Evolutionary conservation across 2,113 vertebrate genomes (phyloP).

Genomic region (Heterocephalus glaber): DNA sequence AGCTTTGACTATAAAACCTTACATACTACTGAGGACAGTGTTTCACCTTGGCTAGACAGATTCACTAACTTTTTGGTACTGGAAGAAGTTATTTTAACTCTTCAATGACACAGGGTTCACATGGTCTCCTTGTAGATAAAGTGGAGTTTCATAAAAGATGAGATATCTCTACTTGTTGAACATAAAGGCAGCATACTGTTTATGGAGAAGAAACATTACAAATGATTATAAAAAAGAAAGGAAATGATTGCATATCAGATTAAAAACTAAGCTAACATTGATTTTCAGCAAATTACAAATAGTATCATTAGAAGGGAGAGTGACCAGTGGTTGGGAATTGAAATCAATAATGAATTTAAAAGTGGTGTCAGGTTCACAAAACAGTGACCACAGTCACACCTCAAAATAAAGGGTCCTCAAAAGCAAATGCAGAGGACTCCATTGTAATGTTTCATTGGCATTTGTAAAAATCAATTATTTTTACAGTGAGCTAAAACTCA

Average conservation of each 20-base stretch:
- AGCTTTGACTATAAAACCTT: neutral
- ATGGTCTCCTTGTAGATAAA: neutral
- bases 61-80: neutral
- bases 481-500: slow-evolving; percentile 24
- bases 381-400: neutral
- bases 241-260: neutral
- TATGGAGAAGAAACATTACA: neutral
- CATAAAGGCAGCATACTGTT: neutral
- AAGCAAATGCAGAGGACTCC: neutral
- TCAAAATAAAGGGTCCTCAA: neutral
- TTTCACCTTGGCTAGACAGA: neutral
- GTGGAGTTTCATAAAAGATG: neutral
- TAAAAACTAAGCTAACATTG: neutral
- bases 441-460: neutral
- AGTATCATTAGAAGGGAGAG: neutral
- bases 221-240: neutral
- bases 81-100: neutral
- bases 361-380: neutral
- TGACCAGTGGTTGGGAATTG: neutral
- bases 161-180: neutral
- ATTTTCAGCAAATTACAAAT: neutral
- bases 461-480: slow-evolving; percentile 17
- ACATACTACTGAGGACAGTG: neutral
- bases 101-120: neutral
- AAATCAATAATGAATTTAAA: neutral